Percentiles rank a stretch among this genome's conserved stretches.
phyloP scores from a whole-genome alignment of 2,113 vertebrate species.

The Muscicapa adusta region DNA sequence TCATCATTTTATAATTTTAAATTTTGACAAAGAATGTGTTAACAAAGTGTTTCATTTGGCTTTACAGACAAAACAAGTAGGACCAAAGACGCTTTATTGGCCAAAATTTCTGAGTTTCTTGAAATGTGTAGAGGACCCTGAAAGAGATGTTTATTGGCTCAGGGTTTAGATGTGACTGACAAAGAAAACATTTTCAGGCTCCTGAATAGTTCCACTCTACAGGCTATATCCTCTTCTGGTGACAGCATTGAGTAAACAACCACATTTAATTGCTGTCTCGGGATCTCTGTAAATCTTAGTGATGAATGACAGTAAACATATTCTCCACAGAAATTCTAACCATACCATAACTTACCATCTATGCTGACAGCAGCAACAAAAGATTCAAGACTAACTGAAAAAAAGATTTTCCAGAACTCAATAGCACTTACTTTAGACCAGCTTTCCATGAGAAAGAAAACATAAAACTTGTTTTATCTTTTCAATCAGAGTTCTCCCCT shows the following conservation, averaged over 20 bases:
- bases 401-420: not conserved
- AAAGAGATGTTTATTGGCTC: not conserved
- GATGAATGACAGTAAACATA: not conserved
- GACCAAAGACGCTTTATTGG: not conserved
- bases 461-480: rapidly evolving
- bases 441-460: not conserved
- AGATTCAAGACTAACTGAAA: not conserved
- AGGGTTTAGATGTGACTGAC: not conserved
- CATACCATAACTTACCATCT: not conserved
- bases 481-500: not conserved
- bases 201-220: not conserved
- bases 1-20: not conserved
- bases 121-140: not conserved
- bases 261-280: not conserved
- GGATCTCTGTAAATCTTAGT: not conserved
- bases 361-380: not conserved
- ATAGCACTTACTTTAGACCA: not conserved
- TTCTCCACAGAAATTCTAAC: not conserved
- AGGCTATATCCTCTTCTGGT: not conserved
- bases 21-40: not conserved
- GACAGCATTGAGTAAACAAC: not conserved
- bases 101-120: not conserved
- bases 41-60: not conserved
- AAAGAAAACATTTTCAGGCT: not conserved
- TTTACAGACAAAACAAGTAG: not conserved